A percentile compares a stretch with the other conserved stretches of the same genome.
Conservation (phyloP, 2,797 vertebrate genomes). For the Nannoperca obscura region DNA sequence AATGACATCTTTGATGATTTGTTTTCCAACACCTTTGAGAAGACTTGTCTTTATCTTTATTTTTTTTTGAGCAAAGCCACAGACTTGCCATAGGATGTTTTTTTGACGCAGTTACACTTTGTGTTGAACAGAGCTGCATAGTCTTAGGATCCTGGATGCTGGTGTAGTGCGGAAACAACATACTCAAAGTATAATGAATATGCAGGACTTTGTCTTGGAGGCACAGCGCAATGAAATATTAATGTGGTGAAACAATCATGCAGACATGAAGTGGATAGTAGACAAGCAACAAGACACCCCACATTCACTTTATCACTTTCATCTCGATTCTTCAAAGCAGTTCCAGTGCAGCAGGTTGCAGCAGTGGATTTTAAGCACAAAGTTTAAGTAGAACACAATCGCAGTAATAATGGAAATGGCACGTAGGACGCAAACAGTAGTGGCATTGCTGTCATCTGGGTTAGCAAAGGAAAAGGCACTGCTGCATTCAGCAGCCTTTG, state of each 20-base stretch:
- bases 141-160: conserved; percentile 12
- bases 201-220: conserved; percentile 9
- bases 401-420: conserved; percentile 6
- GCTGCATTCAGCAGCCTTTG: conserved; percentile 11
- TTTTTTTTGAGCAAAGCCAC: conserved; percentile 2
- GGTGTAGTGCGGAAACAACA: background rate
- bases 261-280: conserved; percentile 6
- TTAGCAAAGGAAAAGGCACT: conserved; percentile 11
- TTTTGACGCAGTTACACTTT: background rate
- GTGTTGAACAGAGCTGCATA: conserved; percentile 2
- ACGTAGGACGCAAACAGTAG: conserved; percentile 14
- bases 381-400: conserved; percentile 29
- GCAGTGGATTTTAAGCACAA: conserved; percentile 16
- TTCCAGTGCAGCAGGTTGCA: background rate
- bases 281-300: conserved; percentile 24
- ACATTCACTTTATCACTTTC: conserved; percentile 24
- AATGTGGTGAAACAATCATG: conserved; percentile 23
- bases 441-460: conserved; percentile 25
- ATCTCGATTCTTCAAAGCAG: conserved; percentile 32
- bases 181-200: conserved; percentile 26
- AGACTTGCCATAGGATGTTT: background rate
- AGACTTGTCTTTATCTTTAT: background rate
- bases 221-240: conserved; percentile 31
- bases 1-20: conserved; percentile 6
- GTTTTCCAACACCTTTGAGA: conserved; percentile 12